A percentile compares a stretch with the other conserved stretches of the same genome.
Conservation (phyloP, 2,113 vertebrate species). For the Oreochromis aureus region DNA sequence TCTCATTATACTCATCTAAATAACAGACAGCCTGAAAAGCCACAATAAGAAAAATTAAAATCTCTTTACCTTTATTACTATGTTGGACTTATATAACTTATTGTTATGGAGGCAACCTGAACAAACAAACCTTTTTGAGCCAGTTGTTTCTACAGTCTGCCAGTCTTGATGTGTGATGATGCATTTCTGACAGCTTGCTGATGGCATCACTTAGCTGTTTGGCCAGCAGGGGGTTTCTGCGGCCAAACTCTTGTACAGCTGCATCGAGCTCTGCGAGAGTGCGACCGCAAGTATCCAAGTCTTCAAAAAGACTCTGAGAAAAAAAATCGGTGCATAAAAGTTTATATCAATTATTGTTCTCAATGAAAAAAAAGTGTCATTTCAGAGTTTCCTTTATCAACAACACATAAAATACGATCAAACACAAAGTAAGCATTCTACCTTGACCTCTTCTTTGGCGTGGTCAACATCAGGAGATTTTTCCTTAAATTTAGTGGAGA, state of each 20-base stretch:
- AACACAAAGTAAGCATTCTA: slow-evolving; percentile 28
- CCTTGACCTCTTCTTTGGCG: slow-evolving; percentile 85
- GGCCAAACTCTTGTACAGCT: slow-evolving; percentile 82
- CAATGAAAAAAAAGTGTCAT: background rate
- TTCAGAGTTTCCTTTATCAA: background rate
- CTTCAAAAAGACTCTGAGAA: slow-evolving; percentile 78
- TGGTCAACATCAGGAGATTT: slow-evolving; percentile 80
- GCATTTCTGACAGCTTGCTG: slow-evolving; percentile 80
- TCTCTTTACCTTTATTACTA: background rate
- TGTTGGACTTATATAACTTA: background rate
- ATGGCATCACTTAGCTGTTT: slow-evolving; percentile 82
- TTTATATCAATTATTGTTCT: background rate
- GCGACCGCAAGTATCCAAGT: slow-evolving; percentile 79
- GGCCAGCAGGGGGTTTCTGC: slow-evolving; percentile 76
- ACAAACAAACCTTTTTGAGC: slow-evolving; percentile 79
- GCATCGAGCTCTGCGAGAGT: slow-evolving; percentile 80
- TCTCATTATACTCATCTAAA: slow-evolving; percentile 88
- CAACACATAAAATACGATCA: background rate
- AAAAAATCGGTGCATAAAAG: background rate
- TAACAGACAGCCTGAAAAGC: slow-evolving; percentile 75
- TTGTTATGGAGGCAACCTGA: too few relatives aligned
- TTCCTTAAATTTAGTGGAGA: slow-evolving; percentile 81
- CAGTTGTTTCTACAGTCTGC: slow-evolving; percentile 80
- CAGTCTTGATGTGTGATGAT: slow-evolving; percentile 80
- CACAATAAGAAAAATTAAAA: background rate